These are phyloP conservation scores for Drosophila ezoana DNA, from an alignment of 2,888 invertebrate species.

Conservation along the genomic window DNA sequence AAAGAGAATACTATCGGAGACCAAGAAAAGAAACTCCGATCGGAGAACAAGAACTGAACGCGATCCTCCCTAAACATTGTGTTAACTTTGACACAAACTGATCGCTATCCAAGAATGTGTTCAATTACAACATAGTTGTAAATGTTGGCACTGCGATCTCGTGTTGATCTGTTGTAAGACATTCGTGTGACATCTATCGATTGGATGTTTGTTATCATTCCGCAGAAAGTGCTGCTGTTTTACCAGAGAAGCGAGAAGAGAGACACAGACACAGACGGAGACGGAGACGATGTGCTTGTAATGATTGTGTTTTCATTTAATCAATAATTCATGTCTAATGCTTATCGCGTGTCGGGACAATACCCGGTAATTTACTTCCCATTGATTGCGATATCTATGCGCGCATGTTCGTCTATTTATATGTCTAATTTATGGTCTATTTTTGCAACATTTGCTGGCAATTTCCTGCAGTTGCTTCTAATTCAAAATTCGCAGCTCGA, in stretches of 20 bases:
- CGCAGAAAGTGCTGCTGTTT: not conserved
- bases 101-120: not conserved
- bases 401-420: constrained; percentile 2
- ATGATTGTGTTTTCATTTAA: constrained; percentile 53
- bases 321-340: constrained; percentile 61
- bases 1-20: no score
- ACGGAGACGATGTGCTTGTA: constrained; percentile 39
- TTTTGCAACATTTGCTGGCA: constrained; percentile 21
- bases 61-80: no score
- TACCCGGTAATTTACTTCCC: constrained; percentile 47
- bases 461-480: constrained; percentile 39
- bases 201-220: constrained; percentile 12
- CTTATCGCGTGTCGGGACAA: constrained; percentile 57
- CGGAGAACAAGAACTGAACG: no score
- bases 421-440: constrained; percentile 12
- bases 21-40: no score
- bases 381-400: constrained; percentile 36
- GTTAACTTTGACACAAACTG: not conserved
- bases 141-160: constrained; percentile 6
- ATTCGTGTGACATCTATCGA: constrained; percentile 17
- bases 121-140: not conserved
- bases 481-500: no score
- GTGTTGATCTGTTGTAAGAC: constrained; percentile 31
- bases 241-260: not conserved
- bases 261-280: not conserved